These are phyloP conservation scores for Pangasianodon hypophthalmus DNA, from an alignment of 2,113 vertebrate species.

Conservation along the genomic window DNA sequence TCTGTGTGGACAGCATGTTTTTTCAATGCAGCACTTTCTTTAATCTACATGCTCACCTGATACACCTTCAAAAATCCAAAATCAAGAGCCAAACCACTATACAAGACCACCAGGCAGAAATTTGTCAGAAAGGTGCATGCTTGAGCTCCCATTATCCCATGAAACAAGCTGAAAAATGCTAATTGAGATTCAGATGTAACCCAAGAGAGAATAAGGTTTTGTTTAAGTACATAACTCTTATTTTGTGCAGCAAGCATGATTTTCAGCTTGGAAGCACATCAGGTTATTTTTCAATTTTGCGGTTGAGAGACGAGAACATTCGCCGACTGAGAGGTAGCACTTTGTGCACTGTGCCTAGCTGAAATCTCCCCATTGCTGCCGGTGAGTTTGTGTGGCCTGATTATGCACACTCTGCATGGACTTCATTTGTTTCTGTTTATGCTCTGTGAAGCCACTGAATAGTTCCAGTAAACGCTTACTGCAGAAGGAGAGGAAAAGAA, in stretches of 20 bases:
- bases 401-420: slow-evolving; percentile 41
- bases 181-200: slow-evolving; percentile 59
- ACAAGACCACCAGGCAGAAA: slow-evolving; percentile 13
- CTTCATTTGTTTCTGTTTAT: slow-evolving; percentile 62
- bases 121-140: slow-evolving; percentile 17
- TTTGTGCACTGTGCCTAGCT: slow-evolving; percentile 17
- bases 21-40: background rate
- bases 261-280: slow-evolving; percentile 61
- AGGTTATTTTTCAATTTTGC: slow-evolving; percentile 69
- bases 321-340: slow-evolving; percentile 6
- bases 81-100: slow-evolving; percentile 17
- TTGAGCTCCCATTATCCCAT: slow-evolving; percentile 49
- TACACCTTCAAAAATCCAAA: slow-evolving; percentile 16
- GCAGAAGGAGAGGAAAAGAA: slow-evolving; percentile 45
- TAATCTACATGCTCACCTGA: slow-evolving; percentile 12
- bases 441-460: slow-evolving; percentile 50
- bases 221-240: slow-evolving; percentile 56
- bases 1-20: background rate
- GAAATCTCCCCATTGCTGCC: slow-evolving; percentile 29
- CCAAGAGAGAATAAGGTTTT: slow-evolving; percentile 50
- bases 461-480: slow-evolving; percentile 55
- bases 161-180: slow-evolving; percentile 44
- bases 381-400: slow-evolving; percentile 40
- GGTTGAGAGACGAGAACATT: slow-evolving; percentile 68
- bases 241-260: slow-evolving; percentile 59